phyloP scores from a whole-genome alignment of 1,140 invertebrate species.

The Schlechtendalia chinensis region DNA sequence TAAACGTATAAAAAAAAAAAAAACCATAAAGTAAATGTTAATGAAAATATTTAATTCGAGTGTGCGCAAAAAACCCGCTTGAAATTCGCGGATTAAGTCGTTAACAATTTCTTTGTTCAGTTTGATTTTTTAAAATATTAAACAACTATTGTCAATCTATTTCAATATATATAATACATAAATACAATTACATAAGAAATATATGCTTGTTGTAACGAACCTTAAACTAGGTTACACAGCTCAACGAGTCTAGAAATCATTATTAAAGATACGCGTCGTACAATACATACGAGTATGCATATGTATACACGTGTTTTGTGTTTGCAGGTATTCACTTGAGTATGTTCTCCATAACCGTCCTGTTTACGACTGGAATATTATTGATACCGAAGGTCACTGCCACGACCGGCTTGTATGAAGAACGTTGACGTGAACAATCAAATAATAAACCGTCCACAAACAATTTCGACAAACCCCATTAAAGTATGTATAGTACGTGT shows the following conservation, averaged over 20 bases:
- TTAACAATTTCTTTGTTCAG: too few relatives aligned
- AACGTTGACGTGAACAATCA: constrained; percentile 17
- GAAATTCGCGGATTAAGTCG: too few relatives aligned
- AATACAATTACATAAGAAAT: too few relatives aligned
- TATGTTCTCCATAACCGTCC: constrained; percentile 4
- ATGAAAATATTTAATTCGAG: neutral
- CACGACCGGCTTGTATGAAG: constrained; percentile 17
- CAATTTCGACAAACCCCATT: constrained; percentile 1
- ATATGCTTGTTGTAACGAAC: neutral
- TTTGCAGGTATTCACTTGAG: too few relatives aligned
- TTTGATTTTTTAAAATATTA: too few relatives aligned
- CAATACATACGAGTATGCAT: neutral
- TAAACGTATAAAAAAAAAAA: constrained; percentile 57
- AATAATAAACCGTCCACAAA: neutral
- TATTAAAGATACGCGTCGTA: neutral
- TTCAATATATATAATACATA: too few relatives aligned
- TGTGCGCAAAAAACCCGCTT: too few relatives aligned
- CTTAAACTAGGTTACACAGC: constrained; percentile 14
- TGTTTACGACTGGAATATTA: constrained; percentile 28
- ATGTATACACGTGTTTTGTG: too few relatives aligned
- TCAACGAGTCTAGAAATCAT: too few relatives aligned
- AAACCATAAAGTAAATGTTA: neutral
- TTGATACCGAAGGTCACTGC: constrained; percentile 31
- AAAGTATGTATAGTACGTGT: too few relatives aligned
- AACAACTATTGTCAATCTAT: too few relatives aligned